These are phyloP conservation scores for Pontoporia blainvillei DNA, from an alignment of 2,113 vertebrate genomes.

Conservation along the genomic window DNA sequence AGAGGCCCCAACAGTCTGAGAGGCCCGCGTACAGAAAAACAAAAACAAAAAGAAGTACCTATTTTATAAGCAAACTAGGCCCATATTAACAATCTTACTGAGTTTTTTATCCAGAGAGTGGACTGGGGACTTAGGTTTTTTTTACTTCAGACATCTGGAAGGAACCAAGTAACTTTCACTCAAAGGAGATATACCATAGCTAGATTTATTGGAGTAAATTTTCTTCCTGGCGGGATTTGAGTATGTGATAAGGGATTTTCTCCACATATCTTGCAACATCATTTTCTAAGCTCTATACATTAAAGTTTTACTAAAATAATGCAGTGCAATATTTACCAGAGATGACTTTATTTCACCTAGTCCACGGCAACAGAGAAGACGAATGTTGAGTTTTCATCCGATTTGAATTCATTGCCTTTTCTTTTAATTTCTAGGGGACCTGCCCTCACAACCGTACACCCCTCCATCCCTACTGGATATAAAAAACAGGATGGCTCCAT, in stretches of 20 bases:
- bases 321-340: not conserved
- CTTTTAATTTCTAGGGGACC: not conserved
- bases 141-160: not conserved
- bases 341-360: not conserved
- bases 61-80: slow-evolving; percentile 4
- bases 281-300: not conserved
- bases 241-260: not conserved
- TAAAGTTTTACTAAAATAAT: slow-evolving; percentile 12
- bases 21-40: too few species aligned
- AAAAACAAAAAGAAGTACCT: not conserved
- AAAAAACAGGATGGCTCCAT: not conserved
- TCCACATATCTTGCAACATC: not conserved
- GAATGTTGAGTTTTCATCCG: not conserved
- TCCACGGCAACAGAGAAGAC: not conserved
- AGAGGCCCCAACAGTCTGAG: too few species aligned
- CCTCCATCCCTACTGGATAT: not conserved
- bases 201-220: not conserved
- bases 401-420: not conserved
- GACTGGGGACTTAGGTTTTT: not conserved
- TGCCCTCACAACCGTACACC: not conserved
- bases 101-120: not conserved
- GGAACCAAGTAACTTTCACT: not conserved
- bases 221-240: not conserved
- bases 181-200: not conserved
- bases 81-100: not conserved